These are phyloP conservation scores for Batillaria attramentaria DNA, from an alignment of 1,140 invertebrate genomes.

Conservation along the genomic window DNA sequence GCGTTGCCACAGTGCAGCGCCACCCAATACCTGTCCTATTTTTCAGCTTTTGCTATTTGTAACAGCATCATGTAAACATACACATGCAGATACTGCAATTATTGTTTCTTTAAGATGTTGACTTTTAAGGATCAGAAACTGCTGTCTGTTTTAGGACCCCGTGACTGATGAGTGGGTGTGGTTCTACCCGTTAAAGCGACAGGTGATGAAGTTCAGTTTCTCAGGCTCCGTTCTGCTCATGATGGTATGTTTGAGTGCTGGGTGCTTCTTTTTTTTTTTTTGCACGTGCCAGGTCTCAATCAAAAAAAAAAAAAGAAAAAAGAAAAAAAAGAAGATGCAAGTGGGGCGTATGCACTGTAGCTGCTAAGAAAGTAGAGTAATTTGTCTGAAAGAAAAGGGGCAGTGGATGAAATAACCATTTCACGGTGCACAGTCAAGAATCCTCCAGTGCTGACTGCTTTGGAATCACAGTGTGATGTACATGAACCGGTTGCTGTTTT, in stretches of 20 bases:
- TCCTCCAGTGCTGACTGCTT: background rate
- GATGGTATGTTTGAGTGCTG: constrained; percentile 59
- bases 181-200: constrained; percentile 65
- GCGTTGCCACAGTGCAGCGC: too few species aligned
- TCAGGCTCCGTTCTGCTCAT: constrained; percentile 67
- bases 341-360: background rate
- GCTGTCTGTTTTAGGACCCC: constrained; percentile 61
- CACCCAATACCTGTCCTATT: background rate
- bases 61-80: background rate
- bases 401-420: background rate
- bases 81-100: background rate
- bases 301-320: too few species aligned
- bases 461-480: too few species aligned
- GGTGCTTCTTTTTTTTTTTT: background rate
- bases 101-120: constrained; percentile 25
- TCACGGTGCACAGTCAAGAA: background rate
- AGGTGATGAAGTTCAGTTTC: constrained; percentile 63
- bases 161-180: constrained; percentile 59
- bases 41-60: constrained; percentile 6
- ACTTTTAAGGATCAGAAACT: too few species aligned
- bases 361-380: background rate
- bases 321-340: too few species aligned
- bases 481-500: too few species aligned
- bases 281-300: too few species aligned
- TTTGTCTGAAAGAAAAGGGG: background rate